Evolutionary conservation across 2,113 vertebrate genomes (phyloP), one percentile per base, ranked within the genome.

Genomic region (Forbesichthys papilliferus): DNA sequence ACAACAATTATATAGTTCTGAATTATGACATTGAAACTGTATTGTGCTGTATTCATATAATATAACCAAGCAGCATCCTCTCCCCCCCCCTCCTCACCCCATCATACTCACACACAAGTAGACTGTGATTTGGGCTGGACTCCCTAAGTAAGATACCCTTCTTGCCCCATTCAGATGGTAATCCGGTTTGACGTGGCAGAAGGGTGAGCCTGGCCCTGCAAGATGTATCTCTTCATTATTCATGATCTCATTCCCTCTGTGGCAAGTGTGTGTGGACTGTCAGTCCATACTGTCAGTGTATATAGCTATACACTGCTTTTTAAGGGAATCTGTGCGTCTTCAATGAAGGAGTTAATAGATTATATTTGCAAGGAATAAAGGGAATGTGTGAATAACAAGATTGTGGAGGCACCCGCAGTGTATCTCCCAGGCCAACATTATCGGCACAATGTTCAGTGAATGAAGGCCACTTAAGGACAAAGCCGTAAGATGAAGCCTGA

Each of bases 221-320:
- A 85, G 83, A 80, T 84, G 84, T 78, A 72, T 52, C 76, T 73
- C 61, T 86, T 74, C 75, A 90, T 88, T 84, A 86, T 89, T 88
- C 65, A 90, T 79, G 72, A 73, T 12, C 57, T 0, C 60, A 66
- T 54, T 68, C 48, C 68, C 67, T 59, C 42, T 53, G 66, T 42
- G 36, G 5, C 36, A 6, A 42, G 36, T 42, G 36, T 8, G 3
- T 42, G 36, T 42, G 36, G 36, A 42, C 36, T 5, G 36, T 42
- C 36, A 7, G 36, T 8, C 36, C 36, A 42, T 8, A 42, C 36
- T 42, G 36, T 6, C 36, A 42, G 36, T 27, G 27, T 27, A 27
- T 27, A 27, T 27, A 27, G 27, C 27, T 27, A 27, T 27, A 27
- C 36, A 6, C 36, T 42, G 36, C 36, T 42, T 8, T 6, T 42